A percentile compares a stretch with the other conserved stretches of the same genome.
Conservation (phyloP, 2,113 vertebrate species). For the Chamaea fasciata region DNA sequence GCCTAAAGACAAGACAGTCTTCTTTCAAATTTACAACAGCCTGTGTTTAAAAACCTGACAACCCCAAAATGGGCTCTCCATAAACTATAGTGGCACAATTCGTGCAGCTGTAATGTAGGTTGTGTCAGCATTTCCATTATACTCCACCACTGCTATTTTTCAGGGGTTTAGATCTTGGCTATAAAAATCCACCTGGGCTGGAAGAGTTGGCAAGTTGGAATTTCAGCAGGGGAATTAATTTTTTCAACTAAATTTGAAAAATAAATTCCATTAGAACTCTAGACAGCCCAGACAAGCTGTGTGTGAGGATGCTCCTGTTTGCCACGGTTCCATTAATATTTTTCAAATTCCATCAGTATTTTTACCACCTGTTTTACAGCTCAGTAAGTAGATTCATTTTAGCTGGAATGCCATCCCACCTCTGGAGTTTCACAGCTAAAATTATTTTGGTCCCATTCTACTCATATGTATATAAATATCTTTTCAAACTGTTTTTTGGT, state of each 20-base stretch:
- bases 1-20: slow-evolving; percentile 65
- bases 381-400: not conserved
- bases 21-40: slow-evolving; percentile 76
- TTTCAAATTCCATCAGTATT: not conserved
- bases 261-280: slow-evolving; percentile 5
- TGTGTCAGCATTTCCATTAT: slow-evolving; percentile 75
- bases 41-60: slow-evolving; percentile 80
- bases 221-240: slow-evolving; percentile 46
- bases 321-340: not conserved
- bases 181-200: slow-evolving; percentile 69
- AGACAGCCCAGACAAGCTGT: not conserved
- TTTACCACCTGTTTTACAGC: not conserved
- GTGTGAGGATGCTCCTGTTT: not conserved
- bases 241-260: slow-evolving; percentile 56
- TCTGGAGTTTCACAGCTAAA: not conserved
- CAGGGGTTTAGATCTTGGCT: slow-evolving; percentile 65
- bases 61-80: slow-evolving; percentile 76
- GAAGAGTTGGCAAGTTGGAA: slow-evolving; percentile 50
- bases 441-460: not conserved
- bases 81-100: slow-evolving; percentile 70
- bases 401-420: not conserved
- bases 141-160: slow-evolving; percentile 56
- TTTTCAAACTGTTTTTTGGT: not conserved
- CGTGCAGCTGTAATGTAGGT: slow-evolving; percentile 69
- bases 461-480: not conserved